Conservation (phyloP, 1,140 invertebrate species). For the Reticulitermes speratus region DNA sequence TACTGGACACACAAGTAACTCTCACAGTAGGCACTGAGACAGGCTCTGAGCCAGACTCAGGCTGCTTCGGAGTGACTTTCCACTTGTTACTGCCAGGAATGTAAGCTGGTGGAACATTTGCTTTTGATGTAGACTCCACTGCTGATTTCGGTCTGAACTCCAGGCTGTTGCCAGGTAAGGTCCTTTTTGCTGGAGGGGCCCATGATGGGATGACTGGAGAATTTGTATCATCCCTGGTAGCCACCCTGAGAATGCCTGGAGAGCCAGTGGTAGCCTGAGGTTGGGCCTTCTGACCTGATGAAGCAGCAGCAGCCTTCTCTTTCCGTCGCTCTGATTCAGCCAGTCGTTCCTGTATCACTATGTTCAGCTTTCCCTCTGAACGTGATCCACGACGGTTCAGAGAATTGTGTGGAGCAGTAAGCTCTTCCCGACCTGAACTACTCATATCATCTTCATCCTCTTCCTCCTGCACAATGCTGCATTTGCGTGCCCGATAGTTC, state of each 20-base stretch:
- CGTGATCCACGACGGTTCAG: constrained; percentile 42
- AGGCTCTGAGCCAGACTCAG: neutral
- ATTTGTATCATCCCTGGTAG: constrained; percentile 34
- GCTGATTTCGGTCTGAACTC: constrained; percentile 20
- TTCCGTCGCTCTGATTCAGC: constrained; percentile 44
- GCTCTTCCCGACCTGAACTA: constrained; percentile 45
- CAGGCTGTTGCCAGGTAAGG: neutral
- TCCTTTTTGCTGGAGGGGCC: constrained; percentile 27
- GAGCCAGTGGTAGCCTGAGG: neutral
- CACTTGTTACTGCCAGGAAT: constrained; percentile 37
- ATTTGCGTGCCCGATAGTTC: constrained; percentile 69
- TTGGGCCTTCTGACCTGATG: constrained; percentile 40
- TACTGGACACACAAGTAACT: constrained; percentile 38
- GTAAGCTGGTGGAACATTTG: constrained; percentile 30
- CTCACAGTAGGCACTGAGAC: constrained; percentile 26
- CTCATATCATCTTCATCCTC: constrained; percentile 68
- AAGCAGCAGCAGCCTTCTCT: constrained; percentile 41
- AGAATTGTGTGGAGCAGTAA: constrained; percentile 37
- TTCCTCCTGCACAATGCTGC: constrained; percentile 84
- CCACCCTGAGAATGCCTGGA: constrained; percentile 38
- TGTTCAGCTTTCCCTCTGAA: constrained; percentile 47
- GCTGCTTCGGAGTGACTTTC: constrained; percentile 30
- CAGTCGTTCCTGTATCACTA: constrained; percentile 53
- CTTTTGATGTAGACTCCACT: constrained; percentile 17
- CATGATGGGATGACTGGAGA: constrained; percentile 30